A percentile compares a stretch with the other conserved stretches of the same genome.
Conservation (phyloP, 2,113 vertebrate genomes). For the Equus przewalskii region DNA sequence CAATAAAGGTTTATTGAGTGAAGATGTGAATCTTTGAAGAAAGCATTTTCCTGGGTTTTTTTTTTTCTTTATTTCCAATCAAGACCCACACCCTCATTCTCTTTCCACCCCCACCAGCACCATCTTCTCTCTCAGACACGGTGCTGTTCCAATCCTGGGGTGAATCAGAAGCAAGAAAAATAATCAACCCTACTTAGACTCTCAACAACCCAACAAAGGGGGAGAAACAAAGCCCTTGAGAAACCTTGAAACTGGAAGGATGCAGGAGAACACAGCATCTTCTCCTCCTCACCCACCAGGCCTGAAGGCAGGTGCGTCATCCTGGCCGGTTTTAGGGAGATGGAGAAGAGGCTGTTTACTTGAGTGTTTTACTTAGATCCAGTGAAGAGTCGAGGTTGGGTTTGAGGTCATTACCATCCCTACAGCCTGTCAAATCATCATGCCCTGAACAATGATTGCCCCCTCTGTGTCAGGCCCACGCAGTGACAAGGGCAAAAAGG, state of each 20-base stretch:
- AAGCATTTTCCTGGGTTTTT: background rate
- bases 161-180: background rate
- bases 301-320: background rate
- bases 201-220: background rate
- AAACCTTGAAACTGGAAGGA: background rate
- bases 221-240: background rate
- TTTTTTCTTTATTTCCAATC: slow-evolving; percentile 26
- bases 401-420: background rate
- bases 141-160: background rate
- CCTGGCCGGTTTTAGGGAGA: background rate
- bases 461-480: background rate
- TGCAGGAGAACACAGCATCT: background rate
- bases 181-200: background rate
- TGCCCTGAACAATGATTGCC: background rate
- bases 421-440: background rate
- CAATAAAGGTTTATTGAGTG: slow-evolving; percentile 59
- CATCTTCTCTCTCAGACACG: background rate
- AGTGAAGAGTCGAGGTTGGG: background rate
- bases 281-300: rapidly evolving
- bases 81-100: background rate
- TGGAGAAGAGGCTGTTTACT: background rate
- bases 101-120: background rate
- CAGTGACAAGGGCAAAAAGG: background rate
- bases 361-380: background rate
- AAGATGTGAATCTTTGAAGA: slow-evolving; percentile 52